phyloP scores from a whole-genome alignment of 1,140 invertebrate genomes.

The Drosophila pseudoananassae region DNA sequence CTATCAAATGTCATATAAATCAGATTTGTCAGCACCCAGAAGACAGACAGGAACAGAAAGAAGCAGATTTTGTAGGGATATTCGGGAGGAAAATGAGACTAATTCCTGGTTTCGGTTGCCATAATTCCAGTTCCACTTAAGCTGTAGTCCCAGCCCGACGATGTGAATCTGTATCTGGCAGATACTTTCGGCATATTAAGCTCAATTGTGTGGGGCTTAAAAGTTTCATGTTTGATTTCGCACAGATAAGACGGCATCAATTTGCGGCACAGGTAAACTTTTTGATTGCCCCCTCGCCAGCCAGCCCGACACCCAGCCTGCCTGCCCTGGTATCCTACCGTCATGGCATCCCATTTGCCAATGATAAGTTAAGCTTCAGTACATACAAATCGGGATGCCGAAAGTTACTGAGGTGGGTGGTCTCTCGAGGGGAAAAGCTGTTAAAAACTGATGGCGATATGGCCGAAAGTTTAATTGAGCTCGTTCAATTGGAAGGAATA shows the following conservation, averaged over 20 bases:
- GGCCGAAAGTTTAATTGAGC: slow-evolving; percentile 51
- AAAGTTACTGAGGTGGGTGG: slow-evolving; percentile 27
- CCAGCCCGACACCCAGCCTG: neutral
- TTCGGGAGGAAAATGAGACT: slow-evolving; percentile 26
- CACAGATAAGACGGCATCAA: slow-evolving; percentile 75
- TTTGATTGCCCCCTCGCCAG: slow-evolving; percentile 59
- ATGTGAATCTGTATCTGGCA: slow-evolving; percentile 13
- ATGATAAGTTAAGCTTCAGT: slow-evolving; percentile 69
- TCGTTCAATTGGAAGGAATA: slow-evolving; percentile 47
- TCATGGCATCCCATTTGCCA: slow-evolving; percentile 10
- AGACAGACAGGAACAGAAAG: slow-evolving; percentile 40
- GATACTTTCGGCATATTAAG: slow-evolving; percentile 63
- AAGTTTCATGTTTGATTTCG: slow-evolving; percentile 78
- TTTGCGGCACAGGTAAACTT: slow-evolving; percentile 73
- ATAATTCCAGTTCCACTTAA: slow-evolving; percentile 45
- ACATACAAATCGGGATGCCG: slow-evolving; percentile 34
- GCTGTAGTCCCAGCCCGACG: slow-evolving; percentile 27
- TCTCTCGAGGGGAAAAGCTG: slow-evolving; percentile 29
- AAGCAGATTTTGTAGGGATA: slow-evolving; percentile 4
- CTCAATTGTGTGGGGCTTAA: slow-evolving; percentile 76
- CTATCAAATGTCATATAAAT: slow-evolving; percentile 81
- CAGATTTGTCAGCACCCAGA: slow-evolving; percentile 66
- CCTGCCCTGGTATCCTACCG: too few species aligned
- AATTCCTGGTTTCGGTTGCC: slow-evolving; percentile 50
- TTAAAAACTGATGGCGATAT: slow-evolving; percentile 53